Evolutionary conservation across 2,113 vertebrate genomes (phyloP).

Genomic region (Helogale parvula): DNA sequence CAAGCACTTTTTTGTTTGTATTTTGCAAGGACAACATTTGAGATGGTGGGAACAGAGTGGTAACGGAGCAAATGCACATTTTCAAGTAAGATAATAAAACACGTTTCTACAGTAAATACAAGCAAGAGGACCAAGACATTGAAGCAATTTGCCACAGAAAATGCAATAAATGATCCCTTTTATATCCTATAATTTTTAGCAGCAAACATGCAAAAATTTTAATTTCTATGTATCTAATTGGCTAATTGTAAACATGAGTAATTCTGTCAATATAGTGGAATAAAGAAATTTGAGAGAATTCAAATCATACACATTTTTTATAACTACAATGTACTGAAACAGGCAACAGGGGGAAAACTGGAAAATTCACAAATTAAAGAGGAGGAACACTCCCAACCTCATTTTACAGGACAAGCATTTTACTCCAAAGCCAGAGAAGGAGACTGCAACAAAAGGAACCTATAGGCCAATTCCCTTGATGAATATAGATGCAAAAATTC

Average conservation of each 20-base stretch:
- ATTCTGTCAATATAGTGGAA: background rate
- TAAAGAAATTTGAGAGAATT: background rate
- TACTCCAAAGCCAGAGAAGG: background rate
- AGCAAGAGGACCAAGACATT: background rate
- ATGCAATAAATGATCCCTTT: background rate
- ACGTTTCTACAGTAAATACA: background rate
- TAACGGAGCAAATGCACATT: background rate
- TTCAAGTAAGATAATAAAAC: background rate
- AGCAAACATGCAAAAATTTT: background rate
- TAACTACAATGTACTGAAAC: background rate
- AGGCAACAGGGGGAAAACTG: background rate
- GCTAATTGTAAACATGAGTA: background rate
- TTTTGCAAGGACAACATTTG: conserved; percentile 23
- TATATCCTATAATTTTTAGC: background rate
- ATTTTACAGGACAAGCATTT: background rate
- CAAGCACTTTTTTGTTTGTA: background rate
- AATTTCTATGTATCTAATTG: background rate
- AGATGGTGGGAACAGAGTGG: background rate
- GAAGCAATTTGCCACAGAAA: background rate
- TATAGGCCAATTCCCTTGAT: background rate
- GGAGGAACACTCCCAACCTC: background rate
- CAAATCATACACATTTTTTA: background rate
- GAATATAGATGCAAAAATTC: background rate
- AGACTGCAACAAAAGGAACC: background rate
- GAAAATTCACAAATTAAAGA: background rate